A percentile compares a stretch with the other conserved stretches of the same genome.
These are phyloP conservation scores for Drosophila borealis DNA, from an alignment of 2,888 invertebrate genomes.

Conservation along the genomic window DNA sequence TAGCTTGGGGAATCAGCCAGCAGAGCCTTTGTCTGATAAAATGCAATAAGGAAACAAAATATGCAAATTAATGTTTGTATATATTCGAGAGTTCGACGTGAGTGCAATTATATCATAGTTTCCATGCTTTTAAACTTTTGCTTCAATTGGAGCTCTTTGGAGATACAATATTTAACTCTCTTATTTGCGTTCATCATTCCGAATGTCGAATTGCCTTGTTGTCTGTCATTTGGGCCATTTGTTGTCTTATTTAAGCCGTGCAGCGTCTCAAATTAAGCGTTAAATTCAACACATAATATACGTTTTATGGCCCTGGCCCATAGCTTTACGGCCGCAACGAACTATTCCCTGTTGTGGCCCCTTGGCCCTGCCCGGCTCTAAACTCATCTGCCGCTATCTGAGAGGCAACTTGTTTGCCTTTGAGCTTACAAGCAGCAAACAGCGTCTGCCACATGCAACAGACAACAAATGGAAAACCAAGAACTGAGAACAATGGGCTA, in stretches of 20 bases:
- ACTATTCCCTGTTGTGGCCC: neutral
- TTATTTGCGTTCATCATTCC: slow-evolving; percentile 11
- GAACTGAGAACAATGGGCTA: slow-evolving; percentile 15
- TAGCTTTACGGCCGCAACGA: slow-evolving; percentile 56
- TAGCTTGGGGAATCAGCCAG: neutral
- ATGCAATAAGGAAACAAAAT: neutral
- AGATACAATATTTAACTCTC: neutral
- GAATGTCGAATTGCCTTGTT: slow-evolving; percentile 14
- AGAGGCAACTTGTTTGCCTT: slow-evolving; percentile 63
- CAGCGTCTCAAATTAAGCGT: slow-evolving; percentile 61
- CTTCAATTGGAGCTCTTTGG: too few species aligned
- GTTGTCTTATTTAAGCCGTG: slow-evolving; percentile 41
- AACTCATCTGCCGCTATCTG: slow-evolving; percentile 35
- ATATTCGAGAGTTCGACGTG: too few species aligned
- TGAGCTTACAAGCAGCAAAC: slow-evolving; percentile 70
- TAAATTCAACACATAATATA: slow-evolving; percentile 74
- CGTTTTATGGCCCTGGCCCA: slow-evolving; percentile 58
- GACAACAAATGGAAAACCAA: slow-evolving; percentile 3
- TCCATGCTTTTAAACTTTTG: too few species aligned
- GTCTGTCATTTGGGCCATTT: slow-evolving; percentile 20
- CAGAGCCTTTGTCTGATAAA: slow-evolving; percentile 18
- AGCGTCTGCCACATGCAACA: slow-evolving; percentile 34
- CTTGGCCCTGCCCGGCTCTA: neutral
- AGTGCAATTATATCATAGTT: too few species aligned
- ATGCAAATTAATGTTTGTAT: neutral